Evolutionary conservation across 2,113 vertebrate species (phyloP).

Genomic region (Bombycilla garrulus): DNA sequence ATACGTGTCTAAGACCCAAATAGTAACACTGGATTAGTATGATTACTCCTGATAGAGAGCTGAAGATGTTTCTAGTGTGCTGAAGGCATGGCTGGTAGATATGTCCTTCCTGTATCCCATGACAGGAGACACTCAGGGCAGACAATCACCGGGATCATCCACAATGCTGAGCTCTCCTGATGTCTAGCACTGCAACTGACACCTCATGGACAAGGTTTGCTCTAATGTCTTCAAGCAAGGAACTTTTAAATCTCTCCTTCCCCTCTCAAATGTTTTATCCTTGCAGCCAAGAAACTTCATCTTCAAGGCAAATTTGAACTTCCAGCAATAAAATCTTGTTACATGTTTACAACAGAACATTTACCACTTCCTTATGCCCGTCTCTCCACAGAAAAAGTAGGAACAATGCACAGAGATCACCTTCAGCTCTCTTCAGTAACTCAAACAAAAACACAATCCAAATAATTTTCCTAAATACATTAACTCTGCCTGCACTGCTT

Average conservation of each 20-base stretch:
- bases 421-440: background rate
- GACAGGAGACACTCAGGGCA: background rate
- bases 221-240: background rate
- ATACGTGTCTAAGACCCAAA: background rate
- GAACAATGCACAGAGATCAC: background rate
- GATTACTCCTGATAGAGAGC: background rate
- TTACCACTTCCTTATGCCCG: background rate
- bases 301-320: background rate
- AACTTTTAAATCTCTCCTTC: background rate
- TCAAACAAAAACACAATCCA: background rate
- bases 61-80: background rate
- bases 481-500: background rate
- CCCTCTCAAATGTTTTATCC: background rate
- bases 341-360: background rate
- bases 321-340: background rate
- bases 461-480: background rate
- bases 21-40: background rate
- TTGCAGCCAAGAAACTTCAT: background rate
- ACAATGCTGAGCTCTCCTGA: background rate
- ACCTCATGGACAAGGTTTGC: background rate
- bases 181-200: background rate
- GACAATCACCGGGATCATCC: background rate
- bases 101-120: background rate
- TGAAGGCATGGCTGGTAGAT: background rate
- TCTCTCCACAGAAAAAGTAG: background rate